Evolutionary conservation across 2,888 invertebrate species (phyloP).

Genomic region (Choreutis nemorana): DNA sequence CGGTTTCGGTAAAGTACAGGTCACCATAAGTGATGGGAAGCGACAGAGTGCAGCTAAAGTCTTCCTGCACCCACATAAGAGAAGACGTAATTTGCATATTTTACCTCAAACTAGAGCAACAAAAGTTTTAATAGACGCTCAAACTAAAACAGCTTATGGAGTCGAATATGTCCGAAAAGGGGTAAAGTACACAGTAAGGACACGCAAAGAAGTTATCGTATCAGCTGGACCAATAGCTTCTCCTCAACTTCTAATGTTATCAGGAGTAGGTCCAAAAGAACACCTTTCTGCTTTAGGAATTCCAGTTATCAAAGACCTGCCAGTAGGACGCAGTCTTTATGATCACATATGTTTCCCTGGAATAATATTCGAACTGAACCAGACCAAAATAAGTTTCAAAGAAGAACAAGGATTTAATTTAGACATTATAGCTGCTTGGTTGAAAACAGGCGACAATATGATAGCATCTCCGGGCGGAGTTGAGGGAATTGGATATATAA

Average conservation of each 20-base stretch:
- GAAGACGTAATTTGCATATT: constrained; percentile 65
- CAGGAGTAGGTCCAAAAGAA: constrained; percentile 72
- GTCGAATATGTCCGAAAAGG: constrained; percentile 59
- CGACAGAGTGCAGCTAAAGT: constrained; percentile 68
- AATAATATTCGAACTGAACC: constrained; percentile 69
- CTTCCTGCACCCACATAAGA: constrained; percentile 61
- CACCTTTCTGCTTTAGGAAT: constrained; percentile 63
- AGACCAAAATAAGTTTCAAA: constrained; percentile 23
- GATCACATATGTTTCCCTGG: constrained; percentile 72
- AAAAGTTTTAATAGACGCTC: constrained; percentile 57
- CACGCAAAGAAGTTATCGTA: constrained; percentile 74
- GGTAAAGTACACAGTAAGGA: constrained; percentile 45
- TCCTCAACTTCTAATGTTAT: constrained; percentile 84
- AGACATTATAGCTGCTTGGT: constrained; percentile 24
- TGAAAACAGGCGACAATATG: constrained; percentile 42
- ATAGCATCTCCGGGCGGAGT: constrained; percentile 65
- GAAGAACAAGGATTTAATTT: constrained; percentile 24
- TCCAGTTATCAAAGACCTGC: constrained; percentile 63
- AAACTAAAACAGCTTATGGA: constrained; percentile 56
- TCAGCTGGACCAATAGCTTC: constrained; percentile 81
- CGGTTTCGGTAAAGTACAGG: constrained; percentile 71
- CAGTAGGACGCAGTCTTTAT: constrained; percentile 70
- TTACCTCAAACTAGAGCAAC: constrained; percentile 61
- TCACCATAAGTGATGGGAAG: constrained; percentile 67
- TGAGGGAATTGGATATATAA: constrained; percentile 70